phyloP scores from a whole-genome alignment of 2,888 invertebrate genomes.

The Dicranocentrus wangi region DNA sequence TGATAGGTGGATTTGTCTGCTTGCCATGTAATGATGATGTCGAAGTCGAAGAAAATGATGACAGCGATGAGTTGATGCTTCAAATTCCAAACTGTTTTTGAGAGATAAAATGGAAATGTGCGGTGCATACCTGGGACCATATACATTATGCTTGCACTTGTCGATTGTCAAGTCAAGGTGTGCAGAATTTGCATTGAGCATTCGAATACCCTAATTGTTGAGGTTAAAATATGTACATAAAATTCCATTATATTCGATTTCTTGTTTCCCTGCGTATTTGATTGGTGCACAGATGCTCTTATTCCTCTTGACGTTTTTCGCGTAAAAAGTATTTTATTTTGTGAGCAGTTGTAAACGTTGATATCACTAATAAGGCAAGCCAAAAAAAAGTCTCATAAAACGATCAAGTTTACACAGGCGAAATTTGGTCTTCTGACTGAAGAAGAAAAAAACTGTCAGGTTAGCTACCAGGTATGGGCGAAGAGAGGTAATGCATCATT shows the following conservation, averaged over 20 bases:
- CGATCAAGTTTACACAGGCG: constrained; percentile 8
- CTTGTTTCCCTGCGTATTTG: constrained; percentile 23
- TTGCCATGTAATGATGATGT: constrained; percentile 7
- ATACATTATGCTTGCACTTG: too few species aligned
- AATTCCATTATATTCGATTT: background rate
- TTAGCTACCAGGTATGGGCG: too few species aligned
- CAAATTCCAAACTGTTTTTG: constrained; percentile 14
- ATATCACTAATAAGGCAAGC: background rate
- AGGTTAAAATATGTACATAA: too few species aligned
- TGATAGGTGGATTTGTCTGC: constrained; percentile 2
- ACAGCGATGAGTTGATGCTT: constrained; percentile 28
- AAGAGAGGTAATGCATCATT: too few species aligned
- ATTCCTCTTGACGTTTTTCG: background rate
- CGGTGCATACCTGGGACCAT: constrained; percentile 24
- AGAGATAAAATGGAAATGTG: constrained; percentile 19
- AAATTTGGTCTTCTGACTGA: background rate
- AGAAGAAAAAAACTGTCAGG: too few species aligned
- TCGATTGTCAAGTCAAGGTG: too few species aligned
- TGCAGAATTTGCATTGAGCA: too few species aligned
- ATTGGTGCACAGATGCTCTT: background rate
- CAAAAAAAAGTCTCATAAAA: constrained; percentile 8
- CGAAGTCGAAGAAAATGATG: constrained; percentile 17
- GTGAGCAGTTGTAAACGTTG: too few species aligned
- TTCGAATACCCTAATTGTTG: too few species aligned
- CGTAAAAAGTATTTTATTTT: background rate